phyloP scores from a whole-genome alignment of 2,888 invertebrate genomes.

The Drosophila dives region DNA sequence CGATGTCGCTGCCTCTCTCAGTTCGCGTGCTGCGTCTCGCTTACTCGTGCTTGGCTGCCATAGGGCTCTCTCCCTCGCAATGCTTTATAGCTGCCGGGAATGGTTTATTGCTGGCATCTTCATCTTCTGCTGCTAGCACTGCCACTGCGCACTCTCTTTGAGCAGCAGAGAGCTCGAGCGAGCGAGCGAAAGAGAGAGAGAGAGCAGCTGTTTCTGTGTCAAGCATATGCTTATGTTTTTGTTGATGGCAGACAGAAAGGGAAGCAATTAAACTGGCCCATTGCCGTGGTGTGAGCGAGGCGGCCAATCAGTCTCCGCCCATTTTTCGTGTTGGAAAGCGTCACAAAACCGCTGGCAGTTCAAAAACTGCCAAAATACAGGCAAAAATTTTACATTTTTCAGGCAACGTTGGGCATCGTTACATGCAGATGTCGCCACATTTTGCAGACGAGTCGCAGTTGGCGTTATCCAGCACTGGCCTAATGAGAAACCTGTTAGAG shows the following conservation, averaged over 20 bases:
- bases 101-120: conserved; percentile 84
- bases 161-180: not conserved
- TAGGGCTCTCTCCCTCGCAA: conserved; percentile 72
- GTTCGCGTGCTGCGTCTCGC: conserved; percentile 30
- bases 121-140: conserved; percentile 53
- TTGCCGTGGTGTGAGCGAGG: conserved; percentile 56
- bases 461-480: conserved; percentile 57
- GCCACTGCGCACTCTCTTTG: conserved; percentile 58
- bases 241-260: conserved; percentile 55
- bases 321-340: conserved; percentile 70
- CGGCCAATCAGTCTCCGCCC: conserved; percentile 81
- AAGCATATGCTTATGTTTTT: conserved; percentile 74
- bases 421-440: conserved; percentile 14
- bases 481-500: conserved; percentile 81
- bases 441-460: not conserved
- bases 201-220: conserved; percentile 77
- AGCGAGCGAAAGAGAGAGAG: conserved; percentile 33
- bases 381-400: conserved; percentile 27
- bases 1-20: conserved; percentile 56
- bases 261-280: conserved; percentile 49
- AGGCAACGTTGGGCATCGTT: conserved; percentile 9
- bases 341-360: conserved; percentile 39
- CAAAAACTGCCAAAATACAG: conserved; percentile 40
- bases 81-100: conserved; percentile 85
- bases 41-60: not conserved